A percentile compares a stretch with the other conserved stretches of the same genome.
These are phyloP conservation scores for Hycleus cichorii DNA, from an alignment of 1,140 invertebrate genomes.

Conservation along the genomic window DNA sequence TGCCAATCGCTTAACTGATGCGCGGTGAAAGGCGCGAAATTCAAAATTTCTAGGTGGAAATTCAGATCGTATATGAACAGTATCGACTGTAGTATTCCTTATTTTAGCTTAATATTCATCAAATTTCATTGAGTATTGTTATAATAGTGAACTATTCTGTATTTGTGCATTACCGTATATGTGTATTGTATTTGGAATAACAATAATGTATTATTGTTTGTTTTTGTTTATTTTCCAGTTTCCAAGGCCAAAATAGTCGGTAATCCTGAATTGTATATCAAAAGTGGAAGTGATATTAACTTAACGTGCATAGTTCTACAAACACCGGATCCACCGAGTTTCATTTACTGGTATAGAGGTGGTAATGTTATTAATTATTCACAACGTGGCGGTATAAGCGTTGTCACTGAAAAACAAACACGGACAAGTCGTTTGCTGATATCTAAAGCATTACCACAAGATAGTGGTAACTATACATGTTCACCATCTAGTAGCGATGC, in stretches of 20 bases:
- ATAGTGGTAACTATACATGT: constrained; percentile 85
- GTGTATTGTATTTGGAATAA: neutral
- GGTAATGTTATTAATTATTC: constrained; percentile 82
- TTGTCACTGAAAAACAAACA: constrained; percentile 78
- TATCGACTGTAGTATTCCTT: neutral
- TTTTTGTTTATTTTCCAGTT: constrained; percentile 54
- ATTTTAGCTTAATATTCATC: neutral
- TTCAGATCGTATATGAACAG: too few relatives aligned
- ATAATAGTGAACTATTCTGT: neutral
- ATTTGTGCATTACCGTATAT: neutral
- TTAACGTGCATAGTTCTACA: constrained; percentile 79
- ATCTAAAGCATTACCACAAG: constrained; percentile 63
- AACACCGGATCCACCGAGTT: constrained; percentile 79
- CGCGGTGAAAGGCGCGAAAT: too few relatives aligned
- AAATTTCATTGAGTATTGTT: neutral
- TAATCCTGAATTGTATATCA: constrained; percentile 76
- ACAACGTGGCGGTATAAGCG: constrained; percentile 73
- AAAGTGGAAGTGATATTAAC: constrained; percentile 84
- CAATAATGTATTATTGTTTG: constrained; percentile 1
- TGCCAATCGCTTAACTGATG: too few relatives aligned
- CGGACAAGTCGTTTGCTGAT: constrained; percentile 76
- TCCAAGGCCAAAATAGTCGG: constrained; percentile 82
- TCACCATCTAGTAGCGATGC: constrained; percentile 51
- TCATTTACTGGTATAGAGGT: constrained; percentile 88
- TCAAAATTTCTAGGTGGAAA: too few relatives aligned